These are phyloP conservation scores for Monochamus saltuarius DNA, from an alignment of 1,140 invertebrate species.

Conservation along the genomic window DNA sequence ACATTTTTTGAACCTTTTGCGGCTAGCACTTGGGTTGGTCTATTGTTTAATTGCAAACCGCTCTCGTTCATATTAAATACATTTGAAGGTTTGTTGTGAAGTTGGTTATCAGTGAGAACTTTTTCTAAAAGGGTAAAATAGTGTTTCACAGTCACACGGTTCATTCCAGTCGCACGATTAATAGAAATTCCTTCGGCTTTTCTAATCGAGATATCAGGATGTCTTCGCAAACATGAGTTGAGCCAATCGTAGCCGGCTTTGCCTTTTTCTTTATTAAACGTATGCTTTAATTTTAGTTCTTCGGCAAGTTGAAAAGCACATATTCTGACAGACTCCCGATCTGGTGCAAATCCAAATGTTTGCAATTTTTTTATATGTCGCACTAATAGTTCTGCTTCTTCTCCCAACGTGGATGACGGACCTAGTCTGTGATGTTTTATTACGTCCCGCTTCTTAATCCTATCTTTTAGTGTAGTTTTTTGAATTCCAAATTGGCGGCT, in stretches of 20 bases:
- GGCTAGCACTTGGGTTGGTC: too few species aligned
- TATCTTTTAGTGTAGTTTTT: too few species aligned
- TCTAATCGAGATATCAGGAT: conserved; percentile 3
- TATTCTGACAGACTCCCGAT: conserved; percentile 10
- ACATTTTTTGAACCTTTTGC: too few species aligned
- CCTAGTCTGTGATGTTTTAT: too few species aligned
- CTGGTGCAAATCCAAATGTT: conserved; percentile 17
- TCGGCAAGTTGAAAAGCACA: conserved; percentile 6
- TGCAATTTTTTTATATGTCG: conserved; percentile 11
- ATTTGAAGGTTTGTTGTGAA: too few species aligned
- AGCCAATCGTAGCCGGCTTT: conserved; percentile 14
- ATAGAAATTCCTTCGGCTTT: background rate
- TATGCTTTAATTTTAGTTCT: conserved; percentile 6
- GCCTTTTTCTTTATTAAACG: conserved; percentile 13
- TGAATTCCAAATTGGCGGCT: too few species aligned
- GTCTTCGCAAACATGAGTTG: background rate
- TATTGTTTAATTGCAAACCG: too few species aligned
- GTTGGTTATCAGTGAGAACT: too few species aligned
- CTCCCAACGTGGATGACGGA: conserved; percentile 7
- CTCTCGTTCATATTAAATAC: too few species aligned
- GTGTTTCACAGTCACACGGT: too few species aligned
- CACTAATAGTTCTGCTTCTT: conserved; percentile 13
- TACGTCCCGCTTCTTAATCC: too few species aligned
- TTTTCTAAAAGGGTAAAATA: too few species aligned
- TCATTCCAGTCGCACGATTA: background rate